Base-by-base conservation (phyloP, 2,797 vertebrate genomes). In the Scleropages formosus region DNA sequence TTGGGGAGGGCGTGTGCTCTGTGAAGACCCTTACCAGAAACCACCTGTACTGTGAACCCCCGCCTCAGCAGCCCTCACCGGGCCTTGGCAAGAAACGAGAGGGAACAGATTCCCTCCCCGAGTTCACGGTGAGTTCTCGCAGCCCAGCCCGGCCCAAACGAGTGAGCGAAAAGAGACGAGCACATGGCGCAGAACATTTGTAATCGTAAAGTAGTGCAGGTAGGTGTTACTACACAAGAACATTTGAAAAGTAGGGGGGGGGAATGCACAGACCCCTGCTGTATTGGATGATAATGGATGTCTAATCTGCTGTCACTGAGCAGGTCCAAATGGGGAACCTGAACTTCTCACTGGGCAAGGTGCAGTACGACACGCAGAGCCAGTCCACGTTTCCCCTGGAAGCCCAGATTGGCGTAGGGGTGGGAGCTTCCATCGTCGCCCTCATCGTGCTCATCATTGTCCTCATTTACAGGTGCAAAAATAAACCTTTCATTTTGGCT, bases 241-340 rank as follows among this genome's bases (percentile, higher is more conserved):
- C 9, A 24, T 70, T 18, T 56, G 49, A 47, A 70, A 27, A 56
- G 12, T 70, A 13, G 51, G n/a, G n/a, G 6, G 31, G 31, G 6
- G 31, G 6, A 31, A 6, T 39, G 31, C 31, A 39, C 2, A 39
- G 53, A 18, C 18, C 12, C 18, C 1, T 56, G 56, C 9, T 10
- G 56, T 3, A 56, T 13, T 56, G 56, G 6, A 39, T 6, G 39
- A 39, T 2, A 2, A 39, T 2, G 2, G 31, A 39, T 39, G 39
- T 2, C 39, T 39, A 2, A 39, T 64, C 20, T 46, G 20, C 9
- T n/a, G 8, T 10, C 4, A 1, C 15, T 20, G 10, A 61, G 26
- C 84, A 98, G 97, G 97, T 99, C 24, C 94, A 94, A 82, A 98
- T 99, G 94, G 97, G 97, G 31, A 96, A 96, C 85, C 87, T 96